Evolutionary conservation across 2,113 vertebrate genomes (phyloP).

Genomic region (Triplophysa rosa): DNA sequence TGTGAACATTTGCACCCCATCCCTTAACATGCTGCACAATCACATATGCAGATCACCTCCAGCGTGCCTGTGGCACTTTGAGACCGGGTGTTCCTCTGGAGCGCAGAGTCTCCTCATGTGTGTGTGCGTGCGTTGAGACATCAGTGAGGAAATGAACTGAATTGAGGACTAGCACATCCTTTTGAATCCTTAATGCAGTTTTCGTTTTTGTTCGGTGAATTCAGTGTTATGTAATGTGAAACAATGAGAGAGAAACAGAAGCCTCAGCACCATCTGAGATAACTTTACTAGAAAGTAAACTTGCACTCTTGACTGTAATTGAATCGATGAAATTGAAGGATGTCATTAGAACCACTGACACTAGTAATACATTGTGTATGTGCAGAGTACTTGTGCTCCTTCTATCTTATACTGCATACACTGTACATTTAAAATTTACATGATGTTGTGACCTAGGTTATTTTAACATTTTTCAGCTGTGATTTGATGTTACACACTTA

Average conservation of each 20-base stretch:
- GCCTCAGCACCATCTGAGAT: neutral
- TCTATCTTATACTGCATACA: no score
- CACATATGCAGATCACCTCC: no score
- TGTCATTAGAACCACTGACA: neutral
- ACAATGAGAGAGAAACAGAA: neutral
- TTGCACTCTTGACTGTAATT: neutral
- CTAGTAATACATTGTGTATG: neutral
- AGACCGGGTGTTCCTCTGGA: neutral
- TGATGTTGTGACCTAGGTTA: neutral
- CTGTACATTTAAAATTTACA: neutral
- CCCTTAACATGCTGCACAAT: no score
- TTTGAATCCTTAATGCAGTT: slow-evolving; percentile 16
- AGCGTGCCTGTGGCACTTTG: neutral
- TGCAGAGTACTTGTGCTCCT: no score
- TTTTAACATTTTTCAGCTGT: neutral
- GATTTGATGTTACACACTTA: neutral
- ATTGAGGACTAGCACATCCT: slow-evolving; percentile 13
- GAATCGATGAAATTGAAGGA: neutral
- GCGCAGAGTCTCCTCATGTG: neutral
- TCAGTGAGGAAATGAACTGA: neutral
- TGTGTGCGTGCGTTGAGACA: neutral
- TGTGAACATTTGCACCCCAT: neutral
- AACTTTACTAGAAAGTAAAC: neutral
- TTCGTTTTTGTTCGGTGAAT: slow-evolving; percentile 19
- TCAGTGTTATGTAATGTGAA: slow-evolving; percentile 28